Evolutionary conservation across 2,888 invertebrate species (phyloP), one percentile per base, ranked within the genome.

Genomic region (Drosophila stalkeri): DNA sequence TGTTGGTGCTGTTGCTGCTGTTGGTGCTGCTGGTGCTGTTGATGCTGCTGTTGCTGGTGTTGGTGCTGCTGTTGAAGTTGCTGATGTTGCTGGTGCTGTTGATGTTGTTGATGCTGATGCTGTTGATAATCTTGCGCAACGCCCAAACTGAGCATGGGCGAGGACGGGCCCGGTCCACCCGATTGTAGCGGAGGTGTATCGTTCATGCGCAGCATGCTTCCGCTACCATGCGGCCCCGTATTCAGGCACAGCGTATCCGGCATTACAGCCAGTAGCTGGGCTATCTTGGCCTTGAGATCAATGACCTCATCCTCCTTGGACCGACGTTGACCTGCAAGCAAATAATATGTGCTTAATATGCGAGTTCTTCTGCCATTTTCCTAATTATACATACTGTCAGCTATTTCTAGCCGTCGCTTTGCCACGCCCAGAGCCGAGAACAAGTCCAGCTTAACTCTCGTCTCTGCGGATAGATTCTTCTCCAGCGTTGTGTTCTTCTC

Each of bases 401-500:
- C 95, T 92, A 97, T 96, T 94, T 96, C 97, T 90, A 98, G 94
- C 93, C 97, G 97, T 64, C 98, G 95, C 93, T 98, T 98, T 80
- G 98, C 98, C 93, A 98, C 99, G 43, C 99, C 99, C 61, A 99
- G 96, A 79, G 99, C 99, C 79, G 98, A 98, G 94, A 99, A 98
- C 91, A 99, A 95, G 94, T 99, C 99, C 90, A 99, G 95, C 94
- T 99, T 99, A 93, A 99, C 97, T 90, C 99, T 95, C 83, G 99
- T 99, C 94, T 99, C 99, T 55, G 98, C 98, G 76, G 98, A 98
- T 82, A 99, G 95, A 91, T 97, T 97, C 91, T 97, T 97, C 94
- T 99, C 98, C 88, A 99, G 95, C 92, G 98, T 98, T 89, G 96
- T 93, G 92, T 98, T 98, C 92, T 98, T 97, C 92, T 99, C 98